Evolutionary conservation across 2,797 vertebrate species (phyloP), one percentile per base, ranked within the genome.

Genomic region (Phoxinus dragarum): DNA sequence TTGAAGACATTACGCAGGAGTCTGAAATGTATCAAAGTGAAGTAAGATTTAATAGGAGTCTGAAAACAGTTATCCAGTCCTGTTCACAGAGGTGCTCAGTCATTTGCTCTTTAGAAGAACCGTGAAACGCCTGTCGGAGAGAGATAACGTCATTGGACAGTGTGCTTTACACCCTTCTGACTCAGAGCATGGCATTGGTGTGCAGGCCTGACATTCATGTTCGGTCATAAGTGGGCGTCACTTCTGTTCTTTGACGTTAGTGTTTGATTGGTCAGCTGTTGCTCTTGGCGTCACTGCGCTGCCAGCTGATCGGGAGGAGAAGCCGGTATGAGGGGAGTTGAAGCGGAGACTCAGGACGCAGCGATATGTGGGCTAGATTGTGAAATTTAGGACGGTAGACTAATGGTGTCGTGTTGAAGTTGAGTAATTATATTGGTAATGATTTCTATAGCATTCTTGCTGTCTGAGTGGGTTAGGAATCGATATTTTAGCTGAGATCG

Each of bases 261-360:
- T 80, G 36, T 84, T 80, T 90, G 93, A 96, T 96, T 96, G 95
- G 96, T 82, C 89, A 88, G 52, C 87, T 59, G 93, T 36, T 71
- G 64, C 66, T 87, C 92, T 76, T 91, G 94, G 95, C 97, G 97
- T 96, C 96, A 97, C 93, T 90, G 91, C 94, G 91, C 95, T 93
- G 95, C 97, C 97, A 97, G 97, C 97, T 98, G 97, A 97, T 98
- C 97, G 95, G 94, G 95, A 95, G 94, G 95, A 95, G 97, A 96
- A 96, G 96, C 97, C 96, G 97, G 96, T 96, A 96, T 96, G 95
- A 96, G 96, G 93, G 94, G 92, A 96, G 94, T 95, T 93, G 94
- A 94, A 95, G 90, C 82, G 89, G 92, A 93, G 94, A 93, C 90
- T 56, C 87, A 83, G 79, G 89, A 89, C 88, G 91, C 91, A 84